Evolutionary conservation across 2,113 vertebrate species (phyloP).

Genomic region (Rostratula benghalensis): DNA sequence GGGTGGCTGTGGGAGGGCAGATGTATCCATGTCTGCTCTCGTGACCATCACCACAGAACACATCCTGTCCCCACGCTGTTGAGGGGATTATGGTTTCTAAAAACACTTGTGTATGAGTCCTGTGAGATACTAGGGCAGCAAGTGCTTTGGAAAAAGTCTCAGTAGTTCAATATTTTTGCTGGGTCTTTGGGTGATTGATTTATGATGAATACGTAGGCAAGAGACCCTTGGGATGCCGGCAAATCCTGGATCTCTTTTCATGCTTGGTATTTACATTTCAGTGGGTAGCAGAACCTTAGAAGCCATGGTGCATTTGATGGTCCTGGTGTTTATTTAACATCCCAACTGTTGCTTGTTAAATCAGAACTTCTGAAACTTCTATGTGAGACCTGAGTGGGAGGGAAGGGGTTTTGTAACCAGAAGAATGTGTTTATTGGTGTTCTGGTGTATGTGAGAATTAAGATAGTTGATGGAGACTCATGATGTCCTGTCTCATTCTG

Average conservation of each 20-base stretch:
- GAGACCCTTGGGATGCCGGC: neutral
- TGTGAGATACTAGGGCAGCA: neutral
- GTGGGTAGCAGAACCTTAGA: slow-evolving; percentile 35
- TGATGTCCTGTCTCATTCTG: neutral
- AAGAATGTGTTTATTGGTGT: slow-evolving; percentile 6
- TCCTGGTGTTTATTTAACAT: slow-evolving; percentile 56
- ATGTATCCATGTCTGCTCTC: neutral
- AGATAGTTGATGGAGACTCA: neutral
- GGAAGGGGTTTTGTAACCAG: slow-evolving; percentile 37
- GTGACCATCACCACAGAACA: neutral
- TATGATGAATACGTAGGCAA: neutral
- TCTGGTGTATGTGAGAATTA: neutral
- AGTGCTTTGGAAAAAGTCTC: neutral
- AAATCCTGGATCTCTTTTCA: neutral
- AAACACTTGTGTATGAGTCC: neutral
- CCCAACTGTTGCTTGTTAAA: slow-evolving; percentile 20
- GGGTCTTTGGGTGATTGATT: neutral
- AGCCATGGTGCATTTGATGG: slow-evolving; percentile 9
- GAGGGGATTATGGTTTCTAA: neutral
- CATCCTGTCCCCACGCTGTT: neutral
- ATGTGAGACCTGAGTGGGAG: slow-evolving; percentile 54
- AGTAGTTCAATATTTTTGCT: neutral
- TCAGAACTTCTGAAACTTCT: slow-evolving; percentile 49
- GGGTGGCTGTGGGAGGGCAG: neutral
- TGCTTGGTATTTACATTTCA: slow-evolving; percentile 23